Evolutionary conservation across 2,113 vertebrate species (phyloP), one percentile per base, ranked within the genome.

Genomic region (Antechinus flavipes): DNA sequence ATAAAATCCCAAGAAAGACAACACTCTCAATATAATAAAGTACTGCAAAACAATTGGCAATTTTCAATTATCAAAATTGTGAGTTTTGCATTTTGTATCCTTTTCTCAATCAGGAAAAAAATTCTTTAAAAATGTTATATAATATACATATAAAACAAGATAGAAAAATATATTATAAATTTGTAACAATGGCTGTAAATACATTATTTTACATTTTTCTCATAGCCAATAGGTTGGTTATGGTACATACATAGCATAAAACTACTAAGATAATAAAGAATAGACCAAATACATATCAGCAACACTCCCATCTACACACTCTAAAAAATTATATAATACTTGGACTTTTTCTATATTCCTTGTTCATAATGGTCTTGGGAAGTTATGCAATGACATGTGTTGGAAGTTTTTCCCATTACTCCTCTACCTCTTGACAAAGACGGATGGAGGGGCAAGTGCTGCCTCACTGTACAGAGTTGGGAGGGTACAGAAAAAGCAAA

Each of bases 161-260:
- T 99, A 99, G 99, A 99, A 99, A 99, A 99, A 99, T 99, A 99
- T 99, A 99, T 99, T 99, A 99, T 99, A 99, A 99, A 99, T 99
- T 99, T 99, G 99, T 99, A 99, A 99, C 99, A 99, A 99, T 99
- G 99, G 99, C 99, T 99, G 99, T 99, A 99, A 99, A 99, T 99
- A 99, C 98, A 99, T 99, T 99, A 99, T 99, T 98, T 99, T 99
- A 99, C 99, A 99, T 99, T 98, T 99, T 99, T 98, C 98, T 99
- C 99, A 99, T 98, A 99, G 99, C 99, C 99, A 99, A 99, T 99
- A 99, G 98, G 98, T 99, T 99, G 99, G 99, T 98, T 99, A 98
- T 99, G 98, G 98, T 99, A 99, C 99, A 99, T 99, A 99, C 98
- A 99, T 61, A 99, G 98, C 98, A 99, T 99, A 98, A 98, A 98